Base-by-base conservation (phyloP, 1,140 invertebrate genomes). In the Philotrypesis tridentata region DNA sequence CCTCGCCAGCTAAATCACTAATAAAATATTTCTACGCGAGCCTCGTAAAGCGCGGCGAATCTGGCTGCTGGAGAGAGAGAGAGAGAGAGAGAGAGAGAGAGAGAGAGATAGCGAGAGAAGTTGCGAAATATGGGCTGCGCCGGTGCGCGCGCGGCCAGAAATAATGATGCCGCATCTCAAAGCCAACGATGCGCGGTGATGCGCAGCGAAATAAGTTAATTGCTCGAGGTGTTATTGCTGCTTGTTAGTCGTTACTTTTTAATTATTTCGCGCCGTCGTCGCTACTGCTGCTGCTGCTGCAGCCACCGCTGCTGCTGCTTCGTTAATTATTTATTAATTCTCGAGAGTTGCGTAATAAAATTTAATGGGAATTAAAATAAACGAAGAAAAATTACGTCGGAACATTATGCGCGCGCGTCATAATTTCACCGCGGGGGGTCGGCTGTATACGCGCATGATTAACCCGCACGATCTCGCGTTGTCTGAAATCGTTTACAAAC, bases 31-130 rank as follows among this genome's bases (percentile, higher is more conserved):
- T 79, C 65, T 71, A 21, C 71, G 1, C 67, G 27, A 63, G 75
- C 14, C 82, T 86, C 83, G 85, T 87, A 84, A 85, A 84, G 86
- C 84, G 82, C 37, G 63, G 48, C 48, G 48, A 55, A 55, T 55
- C 48, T 55, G 48, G 17, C n/a, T n/a, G n/a, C n/a, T n/a, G n/a
- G n/a, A n/a, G n/a, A n/a, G n/a, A n/a, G n/a, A n/a, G n/a, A n/a
- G n/a, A n/a, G n/a, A n/a, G n/a, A n/a, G n/a, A n/a, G n/a, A n/a
- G n/a, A n/a, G n/a, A n/a, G n/a, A n/a, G n/a, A n/a, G 40, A 43
- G 40, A 14, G 40, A 43, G 60, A 17, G 7, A 25, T 9, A 25
- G 21, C 0, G 29, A 6, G 0, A 31, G 82, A 82, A 55, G 84
- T 80, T 79, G 80, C 75, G 84, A 67, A 67, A 74, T 72, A 83